Conservation (phyloP, 2,888 invertebrate genomes). For the Ectemnius cavifrons region DNA sequence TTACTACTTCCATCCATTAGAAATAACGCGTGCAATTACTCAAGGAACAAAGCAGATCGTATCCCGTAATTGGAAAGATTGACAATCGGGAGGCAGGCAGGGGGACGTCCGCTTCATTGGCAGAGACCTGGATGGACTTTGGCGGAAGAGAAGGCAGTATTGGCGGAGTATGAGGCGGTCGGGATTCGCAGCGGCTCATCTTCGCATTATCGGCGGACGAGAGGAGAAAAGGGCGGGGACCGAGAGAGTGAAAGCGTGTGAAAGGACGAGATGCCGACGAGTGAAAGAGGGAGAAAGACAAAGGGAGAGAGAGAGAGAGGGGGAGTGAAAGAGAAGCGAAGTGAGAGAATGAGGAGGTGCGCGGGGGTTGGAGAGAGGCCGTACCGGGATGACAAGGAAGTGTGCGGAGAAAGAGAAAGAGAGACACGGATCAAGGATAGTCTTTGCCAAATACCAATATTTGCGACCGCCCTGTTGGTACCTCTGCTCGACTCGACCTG, state of each 20-base stretch:
- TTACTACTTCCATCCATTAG: too few species aligned
- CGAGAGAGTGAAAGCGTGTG: conserved; percentile 39
- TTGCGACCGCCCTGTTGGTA: conserved; percentile 78
- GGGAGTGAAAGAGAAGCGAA: conserved; percentile 39
- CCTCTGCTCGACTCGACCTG: conserved; percentile 74
- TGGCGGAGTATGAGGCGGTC: conserved; percentile 15
- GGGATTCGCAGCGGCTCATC: conserved; percentile 24
- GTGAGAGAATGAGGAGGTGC: conserved; percentile 55
- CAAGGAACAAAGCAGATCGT: too few species aligned
- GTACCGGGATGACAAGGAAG: conserved; percentile 59
- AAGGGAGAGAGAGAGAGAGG: conserved; percentile 47
- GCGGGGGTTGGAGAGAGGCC: conserved; percentile 23
- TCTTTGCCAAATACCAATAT: conserved; percentile 78
- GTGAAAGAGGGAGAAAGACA: too few species aligned
- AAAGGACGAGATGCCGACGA: conserved; percentile 39
- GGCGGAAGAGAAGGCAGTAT: not conserved
- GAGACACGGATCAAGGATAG: conserved; percentile 77
- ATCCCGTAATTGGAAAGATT: too few species aligned
- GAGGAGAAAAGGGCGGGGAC: not conserved
- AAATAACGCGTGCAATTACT: too few species aligned
- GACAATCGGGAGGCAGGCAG: not conserved
- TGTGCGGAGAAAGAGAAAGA: conserved; percentile 68
- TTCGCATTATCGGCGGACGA: conserved; percentile 29
- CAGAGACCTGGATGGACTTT: not conserved
- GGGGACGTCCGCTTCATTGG: not conserved